Percentiles rank a stretch among this genome's conserved stretches.
phyloP scores from a whole-genome alignment of 2,888 invertebrate genomes.

The Mythimna lalbum region DNA sequence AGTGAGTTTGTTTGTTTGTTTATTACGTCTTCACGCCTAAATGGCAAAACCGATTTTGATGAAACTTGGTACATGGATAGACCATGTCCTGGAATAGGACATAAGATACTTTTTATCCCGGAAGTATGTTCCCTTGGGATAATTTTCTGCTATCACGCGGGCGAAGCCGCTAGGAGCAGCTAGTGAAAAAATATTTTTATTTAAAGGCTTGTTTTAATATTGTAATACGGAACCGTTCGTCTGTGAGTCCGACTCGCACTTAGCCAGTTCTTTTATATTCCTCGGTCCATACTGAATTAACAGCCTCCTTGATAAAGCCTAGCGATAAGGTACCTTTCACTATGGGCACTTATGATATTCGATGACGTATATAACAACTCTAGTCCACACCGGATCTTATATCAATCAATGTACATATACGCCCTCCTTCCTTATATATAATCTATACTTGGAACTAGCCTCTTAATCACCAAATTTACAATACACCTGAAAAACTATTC shows the following conservation, averaged over 20 bases:
- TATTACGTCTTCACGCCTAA: too few relatives aligned
- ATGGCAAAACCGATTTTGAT: too few relatives aligned
- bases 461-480: constrained; percentile 1
- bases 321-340: constrained; percentile 28
- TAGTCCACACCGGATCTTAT: constrained; percentile 49
- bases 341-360: neutral
- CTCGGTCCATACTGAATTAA: neutral
- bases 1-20: too few relatives aligned
- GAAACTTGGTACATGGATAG: too few relatives aligned
- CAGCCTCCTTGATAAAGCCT: neutral
- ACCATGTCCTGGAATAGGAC: too few relatives aligned
- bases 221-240: too few relatives aligned
- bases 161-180: too few relatives aligned
- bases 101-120: too few relatives aligned
- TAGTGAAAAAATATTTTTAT: too few relatives aligned
- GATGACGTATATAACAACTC: constrained; percentile 23
- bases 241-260: neutral
- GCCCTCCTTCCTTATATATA: constrained; percentile 53
- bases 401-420: constrained; percentile 48
- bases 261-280: neutral
- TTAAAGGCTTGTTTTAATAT: too few relatives aligned
- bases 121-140: too few relatives aligned
- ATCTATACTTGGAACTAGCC: constrained; percentile 47
- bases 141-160: too few relatives aligned
- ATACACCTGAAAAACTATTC: constrained; percentile 17